Evolutionary conservation across 2,797 vertebrate genomes (phyloP), one percentile per base, ranked within the genome.

Genomic region (Glossophaga mutica): DNA sequence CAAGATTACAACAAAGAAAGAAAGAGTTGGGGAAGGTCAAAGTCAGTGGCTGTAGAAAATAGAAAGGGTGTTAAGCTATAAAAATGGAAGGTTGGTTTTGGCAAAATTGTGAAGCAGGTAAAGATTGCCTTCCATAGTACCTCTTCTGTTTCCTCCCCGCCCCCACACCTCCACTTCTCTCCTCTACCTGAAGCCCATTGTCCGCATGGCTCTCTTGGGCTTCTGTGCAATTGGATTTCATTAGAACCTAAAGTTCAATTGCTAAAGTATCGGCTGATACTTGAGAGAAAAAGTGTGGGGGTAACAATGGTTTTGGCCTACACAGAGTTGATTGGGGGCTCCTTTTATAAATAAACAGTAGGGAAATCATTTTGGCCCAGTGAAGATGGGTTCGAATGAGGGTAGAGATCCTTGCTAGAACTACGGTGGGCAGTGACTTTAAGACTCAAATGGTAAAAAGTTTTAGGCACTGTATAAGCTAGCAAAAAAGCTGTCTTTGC

Each of bases 1-100:
- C 89, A 96, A 96, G 62, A 55, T 76, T 92, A 92, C 3, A 62
- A 37, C 19, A 87, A 89, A 79, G 65, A 85, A 94, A 87, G n/a
- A 18, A 97, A 96, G 16, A 91, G 44, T 82, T 96, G 62, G 91
- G 86, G 22, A 96, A 90, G 19, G 9, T 11, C 76, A 68, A 85
- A 37, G 37, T 87, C 7, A 67, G 70, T 73, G 81, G 52, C 70
- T 94, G 70, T 55, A 92, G 70, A 89, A 87, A 95, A 26, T 29
- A 59, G 65, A 96, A 90, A 71, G 81, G 85, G 65, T 32, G 83
- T 16, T 76, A 34, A 89, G 9, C 15, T 95, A 32, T 95, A 52
- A 87, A 91, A 96, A 81, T 6, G 6, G 29, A 59, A 94, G 52
- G 12, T 42, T n/a, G 48, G 42, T 71, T 93, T 94, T 71, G 67